Conservation (phyloP, 92 coral and sea anemone genomes). For the Parazoanthus darwini region DNA sequence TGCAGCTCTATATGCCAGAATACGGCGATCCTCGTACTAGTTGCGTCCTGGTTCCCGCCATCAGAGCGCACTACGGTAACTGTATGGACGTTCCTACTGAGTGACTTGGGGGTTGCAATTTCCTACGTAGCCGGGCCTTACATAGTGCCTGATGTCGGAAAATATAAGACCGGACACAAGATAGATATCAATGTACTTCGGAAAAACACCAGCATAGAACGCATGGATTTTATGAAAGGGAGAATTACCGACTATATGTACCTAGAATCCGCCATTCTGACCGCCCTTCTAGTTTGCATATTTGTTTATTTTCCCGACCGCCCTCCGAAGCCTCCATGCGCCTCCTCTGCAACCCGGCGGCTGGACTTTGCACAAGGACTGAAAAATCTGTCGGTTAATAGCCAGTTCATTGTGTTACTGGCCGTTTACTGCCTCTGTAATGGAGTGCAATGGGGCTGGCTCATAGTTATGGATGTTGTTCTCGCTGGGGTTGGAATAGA, state of each 20-base stretch:
- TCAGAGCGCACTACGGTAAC: conserved; percentile 36
- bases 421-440: conserved; percentile 5
- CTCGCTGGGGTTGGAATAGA: conserved; percentile 34
- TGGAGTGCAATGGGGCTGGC: conserved; percentile 47
- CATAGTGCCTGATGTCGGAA: conserved; percentile 29
- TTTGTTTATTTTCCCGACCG: conserved; percentile 36
- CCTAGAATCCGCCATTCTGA: conserved; percentile 11
- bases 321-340: conserved; percentile 36
- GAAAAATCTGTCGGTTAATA: conserved; percentile 9
- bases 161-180: conserved; percentile 26
- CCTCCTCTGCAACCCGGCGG: conserved; percentile 9
- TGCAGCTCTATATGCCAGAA: conserved; percentile 35
- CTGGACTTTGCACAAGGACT: conserved; percentile 17
- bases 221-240: conserved; percentile 18
- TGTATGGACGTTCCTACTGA: conserved; percentile 17
- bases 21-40: neutral
- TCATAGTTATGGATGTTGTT: conserved; percentile 37
- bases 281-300: neutral
- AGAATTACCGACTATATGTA: conserved; percentile 17
- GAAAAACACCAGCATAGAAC: conserved; percentile 14
- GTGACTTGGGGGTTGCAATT: conserved; percentile 28
- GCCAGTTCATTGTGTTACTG: conserved; percentile 3
- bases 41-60: conserved; percentile 37
- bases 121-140: conserved; percentile 17
- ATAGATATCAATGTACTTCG: conserved; percentile 35